phyloP scores from a whole-genome alignment of 2,113 vertebrate genomes.

The Neotragus pygmaeus region DNA sequence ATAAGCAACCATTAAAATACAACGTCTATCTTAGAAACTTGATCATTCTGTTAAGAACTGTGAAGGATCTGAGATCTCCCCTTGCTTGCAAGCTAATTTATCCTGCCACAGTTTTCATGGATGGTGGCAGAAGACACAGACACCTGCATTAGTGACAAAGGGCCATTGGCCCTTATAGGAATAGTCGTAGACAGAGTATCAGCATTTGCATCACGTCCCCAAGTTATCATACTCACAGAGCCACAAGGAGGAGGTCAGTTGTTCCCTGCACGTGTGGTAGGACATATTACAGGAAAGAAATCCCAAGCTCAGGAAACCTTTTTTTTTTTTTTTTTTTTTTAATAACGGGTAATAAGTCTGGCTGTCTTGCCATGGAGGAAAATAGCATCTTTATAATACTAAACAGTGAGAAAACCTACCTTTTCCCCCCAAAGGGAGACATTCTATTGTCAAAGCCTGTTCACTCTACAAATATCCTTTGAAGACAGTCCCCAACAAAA shows the following conservation, averaged over 20 bases:
- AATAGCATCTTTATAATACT: background rate
- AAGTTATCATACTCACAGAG: background rate
- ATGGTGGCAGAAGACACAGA: background rate
- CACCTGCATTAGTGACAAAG: background rate
- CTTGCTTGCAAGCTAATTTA: background rate
- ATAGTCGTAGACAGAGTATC: background rate
- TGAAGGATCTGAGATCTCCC: background rate
- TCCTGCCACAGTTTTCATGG: background rate
- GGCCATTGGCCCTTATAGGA: background rate
- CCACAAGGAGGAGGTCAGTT: background rate
- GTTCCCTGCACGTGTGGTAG: background rate
- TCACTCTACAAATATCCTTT: background rate
- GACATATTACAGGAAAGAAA: background rate
- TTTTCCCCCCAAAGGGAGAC: background rate
- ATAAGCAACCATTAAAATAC: background rate
- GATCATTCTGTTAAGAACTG: background rate
- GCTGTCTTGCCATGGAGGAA: background rate
- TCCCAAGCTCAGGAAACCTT: background rate
- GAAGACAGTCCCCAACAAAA: background rate
- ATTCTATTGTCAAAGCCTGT: background rate
- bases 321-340: background rate
- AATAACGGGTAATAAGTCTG: background rate
- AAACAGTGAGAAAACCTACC: background rate
- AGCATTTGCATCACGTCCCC: background rate
- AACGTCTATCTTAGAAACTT: background rate